Evolutionary conservation across 2,888 invertebrate genomes (phyloP).

Genomic region (Thymelicus sylvestris): DNA sequence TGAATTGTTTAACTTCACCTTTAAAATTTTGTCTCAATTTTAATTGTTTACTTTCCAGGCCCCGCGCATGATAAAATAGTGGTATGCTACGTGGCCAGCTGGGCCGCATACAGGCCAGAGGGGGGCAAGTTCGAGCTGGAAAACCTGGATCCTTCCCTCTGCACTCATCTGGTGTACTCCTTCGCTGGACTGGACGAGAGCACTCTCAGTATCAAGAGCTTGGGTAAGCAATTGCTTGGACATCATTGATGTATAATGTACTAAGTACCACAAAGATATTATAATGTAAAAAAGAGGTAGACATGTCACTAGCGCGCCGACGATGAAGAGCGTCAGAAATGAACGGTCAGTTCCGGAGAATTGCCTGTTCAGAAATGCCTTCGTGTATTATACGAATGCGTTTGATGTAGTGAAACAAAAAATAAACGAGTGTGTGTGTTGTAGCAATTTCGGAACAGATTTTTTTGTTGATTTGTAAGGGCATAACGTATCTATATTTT

Average conservation of each 20-base stretch:
- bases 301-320: too few relatives aligned
- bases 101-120: slow-evolving; percentile 90
- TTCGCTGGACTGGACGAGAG: slow-evolving; percentile 91
- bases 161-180: slow-evolving; percentile 92
- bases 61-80: slow-evolving; percentile 90
- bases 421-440: too few relatives aligned
- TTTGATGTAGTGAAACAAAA: neutral
- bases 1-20: too few relatives aligned
- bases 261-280: too few relatives aligned
- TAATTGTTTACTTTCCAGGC: slow-evolving; percentile 70
- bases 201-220: slow-evolving; percentile 87
- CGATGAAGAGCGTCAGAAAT: too few relatives aligned
- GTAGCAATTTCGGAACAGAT: too few relatives aligned
- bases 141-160: slow-evolving; percentile 89
- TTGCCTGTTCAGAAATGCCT: too few relatives aligned
- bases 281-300: too few relatives aligned
- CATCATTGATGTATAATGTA: neutral
- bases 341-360: too few relatives aligned
- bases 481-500: too few relatives aligned
- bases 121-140: slow-evolving; percentile 87
- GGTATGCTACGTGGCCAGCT: slow-evolving; percentile 92
- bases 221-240: slow-evolving; percentile 78
- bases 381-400: too few relatives aligned
- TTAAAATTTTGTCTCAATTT: neutral
- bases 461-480: too few relatives aligned